phyloP scores from a whole-genome alignment of 2,113 vertebrate species.

The Macrotus californicus region DNA sequence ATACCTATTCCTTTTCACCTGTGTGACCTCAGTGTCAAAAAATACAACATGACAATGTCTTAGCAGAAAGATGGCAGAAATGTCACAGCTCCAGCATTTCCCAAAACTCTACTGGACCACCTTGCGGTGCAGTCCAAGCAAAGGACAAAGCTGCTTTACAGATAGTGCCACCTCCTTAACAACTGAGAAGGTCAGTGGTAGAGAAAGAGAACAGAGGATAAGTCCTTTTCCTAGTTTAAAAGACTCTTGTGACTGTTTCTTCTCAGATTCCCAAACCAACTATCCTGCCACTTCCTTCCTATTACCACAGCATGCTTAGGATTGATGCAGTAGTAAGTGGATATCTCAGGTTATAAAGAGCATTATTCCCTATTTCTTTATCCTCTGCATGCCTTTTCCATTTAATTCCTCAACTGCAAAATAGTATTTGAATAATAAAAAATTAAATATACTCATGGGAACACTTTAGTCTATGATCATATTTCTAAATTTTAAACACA shows the following conservation, averaged over 20 bases:
- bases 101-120: not conserved
- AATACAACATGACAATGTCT: not conserved
- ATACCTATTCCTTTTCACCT: not conserved
- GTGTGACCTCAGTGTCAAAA: not conserved
- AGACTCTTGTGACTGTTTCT: not conserved
- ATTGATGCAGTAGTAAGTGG: not conserved
- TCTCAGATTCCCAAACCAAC: not conserved
- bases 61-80: not conserved
- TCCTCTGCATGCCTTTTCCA: not conserved
- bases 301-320: not conserved
- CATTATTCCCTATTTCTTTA: not conserved
- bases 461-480: constrained; percentile 21
- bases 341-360: not conserved
- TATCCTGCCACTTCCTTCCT: not conserved
- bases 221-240: not conserved
- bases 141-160: not conserved
- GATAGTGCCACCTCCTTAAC: not conserved
- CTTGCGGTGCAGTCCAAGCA: not conserved
- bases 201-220: not conserved
- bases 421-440: constrained; percentile 42
- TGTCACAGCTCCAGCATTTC: not conserved
- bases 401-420: constrained; percentile 32
- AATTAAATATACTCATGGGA: not conserved
- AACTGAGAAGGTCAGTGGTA: not conserved
- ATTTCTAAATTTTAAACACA: constrained; percentile 40